Base-by-base conservation (phyloP, 1,140 invertebrate species). In the Hirudo medicinalis region DNA sequence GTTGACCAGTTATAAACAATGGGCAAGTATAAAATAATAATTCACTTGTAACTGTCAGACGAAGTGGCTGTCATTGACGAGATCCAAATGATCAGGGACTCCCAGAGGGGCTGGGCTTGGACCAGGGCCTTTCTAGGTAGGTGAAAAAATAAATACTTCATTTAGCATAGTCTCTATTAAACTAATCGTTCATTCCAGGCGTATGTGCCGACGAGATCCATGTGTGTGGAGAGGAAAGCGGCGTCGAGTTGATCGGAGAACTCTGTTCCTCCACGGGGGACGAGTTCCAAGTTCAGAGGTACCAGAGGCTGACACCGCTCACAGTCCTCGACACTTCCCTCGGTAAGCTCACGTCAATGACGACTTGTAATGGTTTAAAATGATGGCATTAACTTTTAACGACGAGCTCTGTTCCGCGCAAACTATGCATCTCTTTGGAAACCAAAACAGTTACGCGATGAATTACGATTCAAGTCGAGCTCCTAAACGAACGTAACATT, bases 61-160 rank as follows among this genome's bases (percentile, higher is more conserved):
- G 94, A 99, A 83, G 91, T 99, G 70, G 95, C 92, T 69, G 88
- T 99, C 54, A 95, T 99, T 76, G 97, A 99, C 86, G 97, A 99
- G 87, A 96, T 99, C 79, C 97, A 99, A 85, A 90, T 98, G 87
- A 86, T 99, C 25, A 87, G 87, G 74, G 97, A 99, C 83, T 82
- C 84, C 27, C 85, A 87, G 72, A 83, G 97, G 81, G 97, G 96
- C 0, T 98, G 95, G 94, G 96, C 97, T 0, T 99, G 95, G 96
- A 97, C 94, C 0, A 86, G 95, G 81, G 94, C 95, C n/a, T 84
- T 95, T 32, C 84, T 95, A 68, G 92, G 91, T 78, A 74, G 75
- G 68, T 72, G 8, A 8, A 5, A 11, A 49, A 60, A 15, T 73
- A 27, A 32, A 32, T 70, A 27, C 4, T n/a, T 68, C 3, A n/a